Evolutionary conservation across 64 coral and sea anemone genomes (phyloP).

Genomic region (Montipora foliosa): DNA sequence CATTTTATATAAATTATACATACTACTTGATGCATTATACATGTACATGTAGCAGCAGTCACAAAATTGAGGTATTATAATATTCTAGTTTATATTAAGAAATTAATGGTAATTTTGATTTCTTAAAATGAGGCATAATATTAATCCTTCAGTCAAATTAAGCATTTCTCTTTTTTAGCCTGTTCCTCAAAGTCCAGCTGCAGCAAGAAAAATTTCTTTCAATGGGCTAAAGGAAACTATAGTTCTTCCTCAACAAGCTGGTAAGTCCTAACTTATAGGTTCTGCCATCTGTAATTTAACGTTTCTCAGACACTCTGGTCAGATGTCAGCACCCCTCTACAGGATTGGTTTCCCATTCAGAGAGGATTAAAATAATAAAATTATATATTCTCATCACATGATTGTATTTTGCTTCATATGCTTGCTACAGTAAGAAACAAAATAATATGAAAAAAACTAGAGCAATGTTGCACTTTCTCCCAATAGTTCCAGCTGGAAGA

Average conservation of each 20-base stretch:
- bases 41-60: too few species aligned
- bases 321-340: neutral
- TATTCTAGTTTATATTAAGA: too few species aligned
- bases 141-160: too few species aligned
- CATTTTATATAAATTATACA: too few species aligned
- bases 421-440: neutral
- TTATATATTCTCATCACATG: too few species aligned
- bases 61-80: too few species aligned
- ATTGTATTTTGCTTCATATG: neutral
- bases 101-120: too few species aligned
- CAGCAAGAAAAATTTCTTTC: slow-evolving; percentile 93
- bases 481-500: slow-evolving; percentile 72
- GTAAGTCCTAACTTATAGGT: slow-evolving; percentile 55
- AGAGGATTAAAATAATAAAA: too few species aligned
- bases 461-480: neutral
- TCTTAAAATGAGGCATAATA: too few species aligned
- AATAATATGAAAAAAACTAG: neutral
- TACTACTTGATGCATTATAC: too few species aligned
- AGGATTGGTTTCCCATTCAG: neutral
- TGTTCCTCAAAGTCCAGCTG: slow-evolving; percentile 78
- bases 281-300: too few species aligned
- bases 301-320: too few species aligned
- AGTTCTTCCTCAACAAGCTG: slow-evolving; percentile 81
- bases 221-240: slow-evolving; percentile 94
- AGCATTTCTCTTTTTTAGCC: slow-evolving; percentile 56